Evolutionary conservation across 2,888 invertebrate species (phyloP), one percentile per base, ranked within the genome.

Genomic region (Bombylius discolor): DNA sequence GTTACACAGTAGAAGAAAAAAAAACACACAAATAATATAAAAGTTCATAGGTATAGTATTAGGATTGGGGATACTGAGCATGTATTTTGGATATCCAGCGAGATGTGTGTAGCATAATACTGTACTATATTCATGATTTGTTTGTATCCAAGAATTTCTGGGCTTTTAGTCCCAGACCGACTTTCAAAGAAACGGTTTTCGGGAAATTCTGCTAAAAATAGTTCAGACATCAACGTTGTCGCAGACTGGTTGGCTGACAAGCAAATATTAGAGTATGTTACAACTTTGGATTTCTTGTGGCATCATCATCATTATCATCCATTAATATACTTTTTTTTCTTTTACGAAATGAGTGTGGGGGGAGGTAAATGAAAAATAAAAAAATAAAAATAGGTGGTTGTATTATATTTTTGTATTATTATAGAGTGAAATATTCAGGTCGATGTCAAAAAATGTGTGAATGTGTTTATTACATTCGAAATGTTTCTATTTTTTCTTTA

Each of bases 151-250:
- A 56, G 61, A 61, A 58, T 58, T 56, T 56, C 58, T 50, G 57
- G 59, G 61, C 60, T 61, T 55, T 60, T 59, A 61, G 61, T 61
- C 61, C 61, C 61, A 61, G 61, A 59, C 59, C 58, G 59, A 59
- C 57, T 61, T 59, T 57, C 59, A 57, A 58, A 59, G 59, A 59
- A 61, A 58, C 61, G 61, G 59, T 61, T 59, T 61, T 61, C 61
- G 53, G 58, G 56, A 53, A 55, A 57, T 48, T 55, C 50, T 55
- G 50, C 57, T 57, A 57, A 57, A 57, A 57, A 57, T 57, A 57
- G 55, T 55, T 51, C 55, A 55, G 55, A 55, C 42, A 47, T 55
- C 55, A 55, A 55, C 55, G 55, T 51, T 55, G 55, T 50, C 55
- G 55, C 55, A 51, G 51, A 55, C 51, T 55, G 55, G 36, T 47